These are phyloP conservation scores for Wiebesia pumilae DNA, from an alignment of 1,140 invertebrate genomes.

Conservation along the genomic window DNA sequence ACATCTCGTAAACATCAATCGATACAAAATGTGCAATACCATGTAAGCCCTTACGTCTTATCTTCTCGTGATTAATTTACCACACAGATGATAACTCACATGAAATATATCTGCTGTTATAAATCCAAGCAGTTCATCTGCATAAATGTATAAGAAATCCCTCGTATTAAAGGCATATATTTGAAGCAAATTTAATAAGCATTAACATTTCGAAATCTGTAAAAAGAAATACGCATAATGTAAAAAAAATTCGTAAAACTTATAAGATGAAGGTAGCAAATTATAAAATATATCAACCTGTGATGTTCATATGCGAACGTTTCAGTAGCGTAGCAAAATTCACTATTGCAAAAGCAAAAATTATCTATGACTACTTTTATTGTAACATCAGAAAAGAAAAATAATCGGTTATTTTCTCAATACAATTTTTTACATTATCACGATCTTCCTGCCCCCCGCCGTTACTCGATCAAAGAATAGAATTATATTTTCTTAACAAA, in stretches of 20 bases:
- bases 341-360: background rate
- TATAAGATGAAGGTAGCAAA: background rate
- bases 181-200: background rate
- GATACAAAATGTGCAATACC: constrained; percentile 13
- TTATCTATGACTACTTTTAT: background rate
- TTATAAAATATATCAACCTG: background rate
- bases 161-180: background rate
- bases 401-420: background rate
- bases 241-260: background rate
- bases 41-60: background rate
- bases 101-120: background rate
- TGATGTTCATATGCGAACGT: background rate
- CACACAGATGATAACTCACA: background rate
- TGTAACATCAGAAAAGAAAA: background rate
- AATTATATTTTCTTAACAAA: background rate
- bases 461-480: background rate
- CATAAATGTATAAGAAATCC: background rate
- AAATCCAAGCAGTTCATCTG: background rate
- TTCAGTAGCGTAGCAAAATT: background rate
- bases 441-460: background rate
- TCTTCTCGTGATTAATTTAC: constrained; percentile 11
- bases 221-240: background rate
- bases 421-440: background rate
- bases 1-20: background rate
- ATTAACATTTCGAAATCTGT: background rate